phyloP scores from a whole-genome alignment of 2,797 vertebrate genomes.

The Falco naumanni region DNA sequence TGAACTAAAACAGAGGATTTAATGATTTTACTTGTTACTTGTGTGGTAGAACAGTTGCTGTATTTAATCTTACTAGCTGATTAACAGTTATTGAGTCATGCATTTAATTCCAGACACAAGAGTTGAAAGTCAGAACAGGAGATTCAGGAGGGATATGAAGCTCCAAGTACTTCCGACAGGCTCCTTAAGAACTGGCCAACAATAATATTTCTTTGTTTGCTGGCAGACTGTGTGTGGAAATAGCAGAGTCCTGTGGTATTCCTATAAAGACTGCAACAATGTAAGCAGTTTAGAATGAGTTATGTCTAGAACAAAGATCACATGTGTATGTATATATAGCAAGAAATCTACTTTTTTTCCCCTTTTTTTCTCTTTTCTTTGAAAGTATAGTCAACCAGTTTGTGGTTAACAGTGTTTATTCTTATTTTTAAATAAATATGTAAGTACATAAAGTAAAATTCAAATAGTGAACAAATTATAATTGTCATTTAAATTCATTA shows the following conservation, averaged over 20 bases:
- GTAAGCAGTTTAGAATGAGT: not conserved
- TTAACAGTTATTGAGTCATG: not conserved
- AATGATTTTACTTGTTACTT: not conserved
- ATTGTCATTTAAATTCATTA: slow-evolving; percentile 22
- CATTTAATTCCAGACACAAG: not conserved
- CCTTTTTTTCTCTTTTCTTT: not conserved
- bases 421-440: not conserved
- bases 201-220: not conserved
- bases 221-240: not conserved
- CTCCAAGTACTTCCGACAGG: not conserved
- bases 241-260: not conserved
- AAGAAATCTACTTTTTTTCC: not conserved
- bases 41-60: not conserved
- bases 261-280: not conserved
- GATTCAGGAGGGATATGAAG: not conserved
- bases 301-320: not conserved
- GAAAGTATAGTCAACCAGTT: not conserved
- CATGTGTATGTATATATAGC: not conserved
- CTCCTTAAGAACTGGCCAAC: not conserved
- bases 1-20: not conserved
- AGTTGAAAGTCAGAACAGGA: not conserved
- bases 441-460: not conserved
- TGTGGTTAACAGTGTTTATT: not conserved
- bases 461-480: not conserved
- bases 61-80: not conserved